Conservation (phyloP, 2,888 invertebrate genomes). For the Pristionchus arcanus region DNA sequence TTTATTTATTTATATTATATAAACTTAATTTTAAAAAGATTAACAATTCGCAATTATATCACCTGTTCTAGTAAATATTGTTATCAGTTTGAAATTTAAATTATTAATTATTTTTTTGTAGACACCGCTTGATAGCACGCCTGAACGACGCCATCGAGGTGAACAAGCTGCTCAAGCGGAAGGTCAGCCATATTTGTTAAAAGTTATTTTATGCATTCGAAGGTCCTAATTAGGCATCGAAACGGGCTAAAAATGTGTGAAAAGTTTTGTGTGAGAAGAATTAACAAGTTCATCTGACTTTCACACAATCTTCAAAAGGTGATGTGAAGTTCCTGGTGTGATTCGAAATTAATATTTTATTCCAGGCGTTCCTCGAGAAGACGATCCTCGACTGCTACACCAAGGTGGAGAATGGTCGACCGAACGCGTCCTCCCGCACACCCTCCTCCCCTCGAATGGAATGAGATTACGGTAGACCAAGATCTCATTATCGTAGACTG, state of each 20-base stretch:
- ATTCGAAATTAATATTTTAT: not conserved
- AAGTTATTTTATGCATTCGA: not conserved
- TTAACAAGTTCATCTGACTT: not conserved
- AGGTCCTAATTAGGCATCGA: not conserved
- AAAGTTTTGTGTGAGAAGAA: not conserved
- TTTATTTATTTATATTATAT: no score
- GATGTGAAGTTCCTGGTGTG: not conserved
- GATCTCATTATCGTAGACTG: not conserved
- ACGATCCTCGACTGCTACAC: slow-evolving; percentile 21
- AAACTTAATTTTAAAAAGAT: no score
- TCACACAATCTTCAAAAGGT: not conserved
- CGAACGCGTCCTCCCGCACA: not conserved
- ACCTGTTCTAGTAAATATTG: no score
- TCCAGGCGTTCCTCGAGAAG: slow-evolving; percentile 39
- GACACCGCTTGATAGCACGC: slow-evolving; percentile 17
- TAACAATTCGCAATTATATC: no score
- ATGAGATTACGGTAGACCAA: slow-evolving; percentile 7
- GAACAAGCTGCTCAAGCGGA: slow-evolving; percentile 16
- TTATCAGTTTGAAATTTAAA: not conserved
- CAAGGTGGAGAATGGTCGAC: not conserved
- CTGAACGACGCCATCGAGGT: slow-evolving; percentile 31
- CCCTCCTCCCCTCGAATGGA: slow-evolving; percentile 34
- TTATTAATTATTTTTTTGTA: not conserved
- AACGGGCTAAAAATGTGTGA: not conserved
- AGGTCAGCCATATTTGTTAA: not conserved